Percentiles rank a stretch among this genome's conserved stretches.
phyloP scores from a whole-genome alignment of 37 sponge, comb jelly and placozoan genomes.

The Spongia lamella region DNA sequence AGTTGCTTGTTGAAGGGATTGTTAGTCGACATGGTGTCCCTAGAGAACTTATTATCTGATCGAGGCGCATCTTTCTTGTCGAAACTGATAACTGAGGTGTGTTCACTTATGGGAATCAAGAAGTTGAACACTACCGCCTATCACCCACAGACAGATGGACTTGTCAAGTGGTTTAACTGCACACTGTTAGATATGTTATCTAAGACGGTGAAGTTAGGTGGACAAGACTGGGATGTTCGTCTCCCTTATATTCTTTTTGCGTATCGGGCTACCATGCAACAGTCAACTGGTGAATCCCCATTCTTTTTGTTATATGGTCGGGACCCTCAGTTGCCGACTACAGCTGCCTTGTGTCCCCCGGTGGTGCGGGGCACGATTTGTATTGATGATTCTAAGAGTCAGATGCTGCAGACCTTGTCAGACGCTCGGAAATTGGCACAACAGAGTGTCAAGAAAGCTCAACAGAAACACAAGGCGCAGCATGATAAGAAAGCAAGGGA shows the following conservation, averaged over 20 bases:
- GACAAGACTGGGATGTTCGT: constrained; percentile 22
- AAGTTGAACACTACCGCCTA: constrained; percentile 42
- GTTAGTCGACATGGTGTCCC: constrained; percentile 45
- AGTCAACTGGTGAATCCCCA: constrained; percentile 21
- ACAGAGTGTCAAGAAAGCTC: constrained; percentile 22
- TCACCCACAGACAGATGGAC: constrained; percentile 54
- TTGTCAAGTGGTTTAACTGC: constrained; percentile 46
- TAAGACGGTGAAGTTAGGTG: background rate
- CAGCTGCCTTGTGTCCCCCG: constrained; percentile 1
- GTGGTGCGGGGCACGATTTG: background rate
- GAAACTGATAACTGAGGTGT: constrained; percentile 6
- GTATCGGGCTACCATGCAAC: constrained; percentile 18
- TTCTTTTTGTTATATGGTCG: constrained; percentile 32
- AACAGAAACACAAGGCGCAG: constrained; percentile 29
- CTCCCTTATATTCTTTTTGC: constrained; percentile 36
- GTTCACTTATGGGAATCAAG: background rate
- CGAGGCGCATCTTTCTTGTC: constrained; percentile 31
- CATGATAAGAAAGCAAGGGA: constrained; percentile 17
- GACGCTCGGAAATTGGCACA: constrained; percentile 51
- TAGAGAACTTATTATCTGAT: constrained; percentile 23
- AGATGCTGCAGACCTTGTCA: no score
- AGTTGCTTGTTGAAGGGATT: constrained; percentile 32
- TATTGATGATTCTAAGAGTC: no score
- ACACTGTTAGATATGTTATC: constrained; percentile 6
- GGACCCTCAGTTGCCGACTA: constrained; percentile 1